Evolutionary conservation across 2,888 invertebrate species (phyloP).

Genomic region (Philaethria dido): DNA sequence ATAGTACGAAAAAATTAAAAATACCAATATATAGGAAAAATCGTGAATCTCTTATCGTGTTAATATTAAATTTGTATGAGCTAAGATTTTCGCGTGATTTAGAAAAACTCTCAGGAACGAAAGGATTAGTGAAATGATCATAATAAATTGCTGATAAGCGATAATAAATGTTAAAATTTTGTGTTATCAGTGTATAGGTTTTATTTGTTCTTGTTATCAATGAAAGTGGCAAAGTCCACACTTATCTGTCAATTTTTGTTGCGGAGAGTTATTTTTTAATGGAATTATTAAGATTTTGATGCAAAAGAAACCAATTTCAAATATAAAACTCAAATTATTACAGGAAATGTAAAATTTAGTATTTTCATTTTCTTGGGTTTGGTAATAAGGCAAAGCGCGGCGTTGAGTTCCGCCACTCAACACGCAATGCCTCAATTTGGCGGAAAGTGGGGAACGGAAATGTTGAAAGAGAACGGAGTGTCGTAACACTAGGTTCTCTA

Average conservation of each 20-base stretch:
- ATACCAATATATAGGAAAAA: constrained; percentile 1
- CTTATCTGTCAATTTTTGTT: neutral
- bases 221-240: constrained; percentile 7
- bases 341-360: too few relatives aligned
- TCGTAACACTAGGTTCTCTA: too few relatives aligned
- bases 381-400: too few relatives aligned
- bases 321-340: too few relatives aligned
- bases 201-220: constrained; percentile 9
- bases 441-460: too few relatives aligned
- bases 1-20: neutral
- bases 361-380: too few relatives aligned
- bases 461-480: too few relatives aligned
- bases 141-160: constrained; percentile 24
- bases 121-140: constrained; percentile 23
- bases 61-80: neutral
- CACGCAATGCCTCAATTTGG: too few relatives aligned
- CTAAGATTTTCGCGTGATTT: neutral
- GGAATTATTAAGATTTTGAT: too few relatives aligned
- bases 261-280: neutral
- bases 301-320: too few relatives aligned
- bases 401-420: too few relatives aligned
- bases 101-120: constrained; percentile 24
- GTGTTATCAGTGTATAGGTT: neutral
- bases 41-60: constrained; percentile 9
- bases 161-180: constrained; percentile 1